Conservation (phyloP, 2,113 vertebrate species). For the Carassius auratus region DNA sequence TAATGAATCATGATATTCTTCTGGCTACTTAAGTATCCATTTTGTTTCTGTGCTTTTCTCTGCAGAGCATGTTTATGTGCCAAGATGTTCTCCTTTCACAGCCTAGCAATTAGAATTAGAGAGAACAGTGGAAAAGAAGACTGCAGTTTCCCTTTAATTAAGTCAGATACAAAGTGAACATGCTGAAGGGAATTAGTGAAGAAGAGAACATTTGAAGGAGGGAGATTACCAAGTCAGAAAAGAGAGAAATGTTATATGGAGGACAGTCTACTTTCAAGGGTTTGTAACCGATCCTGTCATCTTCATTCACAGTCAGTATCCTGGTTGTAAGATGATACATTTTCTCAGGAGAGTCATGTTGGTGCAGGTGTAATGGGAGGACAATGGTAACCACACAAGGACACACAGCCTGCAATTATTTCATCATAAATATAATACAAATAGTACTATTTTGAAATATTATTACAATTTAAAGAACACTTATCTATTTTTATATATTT, state of each 20-base stretch:
- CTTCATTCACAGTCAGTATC: slow-evolving; percentile 23
- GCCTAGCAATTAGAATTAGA: slow-evolving; percentile 3
- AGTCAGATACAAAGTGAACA: not conserved
- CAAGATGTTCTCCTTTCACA: slow-evolving; percentile 6
- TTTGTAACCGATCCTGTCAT: slow-evolving; percentile 53
- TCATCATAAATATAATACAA: too few species aligned
- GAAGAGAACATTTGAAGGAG: slow-evolving; percentile 17
- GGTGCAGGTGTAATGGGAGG: slow-evolving; percentile 11
- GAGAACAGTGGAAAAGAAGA: slow-evolving; percentile 27
- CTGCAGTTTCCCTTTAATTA: slow-evolving; percentile 27
- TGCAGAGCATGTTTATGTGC: slow-evolving; percentile 4
- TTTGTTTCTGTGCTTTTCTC: not conserved
- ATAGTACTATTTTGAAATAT: too few species aligned
- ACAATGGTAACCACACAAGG: not conserved
- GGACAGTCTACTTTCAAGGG: slow-evolving; percentile 8
- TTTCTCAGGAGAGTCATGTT: slow-evolving; percentile 30
- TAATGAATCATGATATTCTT: slow-evolving; percentile 6
- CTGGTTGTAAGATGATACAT: slow-evolving; percentile 41
- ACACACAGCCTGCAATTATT: too few species aligned
- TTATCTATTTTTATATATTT: too few species aligned
- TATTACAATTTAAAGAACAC: too few species aligned
- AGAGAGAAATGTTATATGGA: slow-evolving; percentile 27
- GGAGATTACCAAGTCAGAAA: slow-evolving; percentile 9
- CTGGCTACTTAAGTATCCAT: not conserved
- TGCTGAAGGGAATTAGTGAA: not conserved